These are phyloP conservation scores for Polia nebulosa DNA, from an alignment of 2,888 invertebrate genomes.

Conservation along the genomic window DNA sequence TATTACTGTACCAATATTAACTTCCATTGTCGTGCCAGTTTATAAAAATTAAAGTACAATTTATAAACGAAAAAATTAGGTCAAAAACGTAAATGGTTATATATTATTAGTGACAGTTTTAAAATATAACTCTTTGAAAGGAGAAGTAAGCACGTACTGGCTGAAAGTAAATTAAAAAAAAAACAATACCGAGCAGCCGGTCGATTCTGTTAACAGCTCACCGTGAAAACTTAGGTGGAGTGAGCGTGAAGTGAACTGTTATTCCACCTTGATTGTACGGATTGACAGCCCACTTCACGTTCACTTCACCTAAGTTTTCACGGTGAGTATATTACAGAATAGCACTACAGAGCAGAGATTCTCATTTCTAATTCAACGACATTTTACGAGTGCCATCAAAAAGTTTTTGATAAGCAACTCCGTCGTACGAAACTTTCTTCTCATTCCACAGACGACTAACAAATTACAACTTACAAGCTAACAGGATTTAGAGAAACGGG, in stretches of 20 bases:
- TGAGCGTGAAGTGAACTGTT: no score
- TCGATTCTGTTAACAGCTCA: no score
- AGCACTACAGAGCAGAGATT: not conserved
- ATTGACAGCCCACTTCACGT: no score
- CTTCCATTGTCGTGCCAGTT: slow-evolving; percentile 16
- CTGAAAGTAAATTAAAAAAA: not conserved
- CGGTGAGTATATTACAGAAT: not conserved
- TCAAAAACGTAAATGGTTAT: slow-evolving; percentile 40
- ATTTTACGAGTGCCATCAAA: slow-evolving; percentile 42
- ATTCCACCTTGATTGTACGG: no score
- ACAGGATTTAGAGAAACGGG: slow-evolving; percentile 18
- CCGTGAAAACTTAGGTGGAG: no score
- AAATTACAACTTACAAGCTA: slow-evolving; percentile 17
- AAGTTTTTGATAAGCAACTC: slow-evolving; percentile 32
- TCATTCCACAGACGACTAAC: slow-evolving; percentile 7
- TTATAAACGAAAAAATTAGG: slow-evolving; percentile 30
- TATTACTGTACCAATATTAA: slow-evolving; percentile 8
- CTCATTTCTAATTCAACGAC: slow-evolving; percentile 37
- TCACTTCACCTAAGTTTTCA: no score
- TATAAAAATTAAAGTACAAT: slow-evolving; percentile 8
- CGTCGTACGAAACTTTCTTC: slow-evolving; percentile 22
- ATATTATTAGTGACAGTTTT: slow-evolving; percentile 21
- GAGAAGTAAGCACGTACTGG: not conserved
- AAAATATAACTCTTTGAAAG: not conserved
- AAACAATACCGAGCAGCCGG: no score